Conservation (phyloP, 2,888 invertebrate species). For the Caenorhabditis japonica region DNA sequence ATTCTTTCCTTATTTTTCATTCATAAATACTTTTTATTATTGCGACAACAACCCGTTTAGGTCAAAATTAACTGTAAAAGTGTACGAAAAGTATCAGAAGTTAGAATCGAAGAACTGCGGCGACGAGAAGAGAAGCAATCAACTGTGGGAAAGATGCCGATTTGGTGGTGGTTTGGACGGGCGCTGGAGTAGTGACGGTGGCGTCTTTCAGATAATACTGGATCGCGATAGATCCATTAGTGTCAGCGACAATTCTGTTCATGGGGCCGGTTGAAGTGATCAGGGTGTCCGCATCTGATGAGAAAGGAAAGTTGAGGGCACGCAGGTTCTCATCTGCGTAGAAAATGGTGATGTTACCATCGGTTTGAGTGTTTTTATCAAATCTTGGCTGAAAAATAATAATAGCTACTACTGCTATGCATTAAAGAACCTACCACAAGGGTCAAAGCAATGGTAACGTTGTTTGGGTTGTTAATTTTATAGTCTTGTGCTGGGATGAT, state of each 20-base stretch:
- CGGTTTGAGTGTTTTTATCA: slow-evolving; percentile 2
- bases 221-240: slow-evolving; percentile 24
- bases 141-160: slow-evolving; percentile 21
- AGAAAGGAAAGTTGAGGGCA: slow-evolving; percentile 4
- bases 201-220: slow-evolving; percentile 27
- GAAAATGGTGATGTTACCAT: slow-evolving; percentile 25
- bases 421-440: slow-evolving; percentile 11
- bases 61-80: slow-evolving; percentile 4
- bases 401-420: neutral
- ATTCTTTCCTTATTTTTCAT: neutral
- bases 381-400: slow-evolving; percentile 26
- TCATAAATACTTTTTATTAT: slow-evolving; percentile 16
- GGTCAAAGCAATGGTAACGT: slow-evolving; percentile 10
- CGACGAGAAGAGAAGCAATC: slow-evolving; percentile 24
- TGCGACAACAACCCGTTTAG: slow-evolving; percentile 33
- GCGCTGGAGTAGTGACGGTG: slow-evolving; percentile 24
- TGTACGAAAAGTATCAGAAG: neutral
- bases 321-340: neutral
- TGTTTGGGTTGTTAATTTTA: slow-evolving; percentile 11
- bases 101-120: slow-evolving; percentile 25
- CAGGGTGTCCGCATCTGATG: slow-evolving; percentile 2
- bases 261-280: slow-evolving; percentile 20
- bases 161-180: slow-evolving; percentile 20
- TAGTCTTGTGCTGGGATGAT: slow-evolving; percentile 3
- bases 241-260: slow-evolving; percentile 14